Percentiles rank a stretch among this genome's conserved stretches.
Evolutionary conservation across 2,113 vertebrate species (phyloP).

Genomic region (Coturnix japonica): DNA sequence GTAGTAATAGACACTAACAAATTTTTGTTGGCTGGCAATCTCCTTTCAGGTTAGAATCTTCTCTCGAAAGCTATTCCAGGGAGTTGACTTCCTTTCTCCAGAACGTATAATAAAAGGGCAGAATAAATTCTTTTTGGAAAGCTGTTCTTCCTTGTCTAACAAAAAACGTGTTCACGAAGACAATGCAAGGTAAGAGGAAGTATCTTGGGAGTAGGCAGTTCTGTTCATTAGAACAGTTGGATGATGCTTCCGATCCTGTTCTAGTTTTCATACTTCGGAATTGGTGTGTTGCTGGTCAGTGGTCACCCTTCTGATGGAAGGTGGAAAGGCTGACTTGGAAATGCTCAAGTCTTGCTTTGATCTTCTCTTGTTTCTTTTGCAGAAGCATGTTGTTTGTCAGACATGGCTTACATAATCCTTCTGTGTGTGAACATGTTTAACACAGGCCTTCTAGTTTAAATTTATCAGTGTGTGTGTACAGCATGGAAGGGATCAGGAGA

Average conservation of each 20-base stretch:
- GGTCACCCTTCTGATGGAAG: constrained; percentile 43
- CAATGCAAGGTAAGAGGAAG: not conserved
- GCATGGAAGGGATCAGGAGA: not conserved
- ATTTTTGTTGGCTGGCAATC: constrained; percentile 41
- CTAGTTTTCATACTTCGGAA: not conserved
- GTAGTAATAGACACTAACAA: constrained; percentile 22
- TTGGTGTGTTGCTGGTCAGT: not conserved
- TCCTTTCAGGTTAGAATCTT: constrained; percentile 52
- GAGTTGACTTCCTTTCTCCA: constrained; percentile 27
- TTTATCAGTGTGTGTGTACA: not conserved
- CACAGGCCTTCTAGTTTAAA: constrained; percentile 43
- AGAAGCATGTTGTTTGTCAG: constrained; percentile 59
- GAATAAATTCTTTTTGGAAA: not conserved
- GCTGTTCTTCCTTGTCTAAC: not conserved
- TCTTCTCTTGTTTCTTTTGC: constrained; percentile 13
- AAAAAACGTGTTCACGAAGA: not conserved
- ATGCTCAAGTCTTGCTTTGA: constrained; percentile 11
- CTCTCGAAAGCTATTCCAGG: constrained; percentile 24
- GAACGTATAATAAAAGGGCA: not conserved
- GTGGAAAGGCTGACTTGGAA: constrained; percentile 40
- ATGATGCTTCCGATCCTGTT: not conserved
- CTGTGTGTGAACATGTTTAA: constrained; percentile 50
- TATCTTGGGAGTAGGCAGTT: not conserved
- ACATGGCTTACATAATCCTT: constrained; percentile 55
- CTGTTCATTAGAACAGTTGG: not conserved